Conservation (phyloP, 2,888 invertebrate genomes). For the Biston stratarius region DNA sequence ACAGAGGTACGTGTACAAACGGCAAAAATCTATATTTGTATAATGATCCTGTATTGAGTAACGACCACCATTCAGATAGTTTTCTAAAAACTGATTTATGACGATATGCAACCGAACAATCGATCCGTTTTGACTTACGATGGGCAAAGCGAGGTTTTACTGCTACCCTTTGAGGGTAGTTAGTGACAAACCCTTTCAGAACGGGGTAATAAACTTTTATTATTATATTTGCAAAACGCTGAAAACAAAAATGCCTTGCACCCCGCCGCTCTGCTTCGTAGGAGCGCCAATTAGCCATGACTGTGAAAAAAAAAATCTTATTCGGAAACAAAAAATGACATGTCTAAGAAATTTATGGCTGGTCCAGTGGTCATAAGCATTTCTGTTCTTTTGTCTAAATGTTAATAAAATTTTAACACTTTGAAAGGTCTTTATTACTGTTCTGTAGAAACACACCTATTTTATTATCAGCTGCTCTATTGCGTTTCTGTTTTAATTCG, state of each 20-base stretch:
- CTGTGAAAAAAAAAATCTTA: slow-evolving; percentile 70
- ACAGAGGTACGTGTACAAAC: slow-evolving; percentile 82
- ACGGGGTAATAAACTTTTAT: slow-evolving; percentile 85
- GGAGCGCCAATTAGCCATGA: slow-evolving; percentile 81
- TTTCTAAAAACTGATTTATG: slow-evolving; percentile 82
- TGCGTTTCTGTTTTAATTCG: slow-evolving; percentile 45
- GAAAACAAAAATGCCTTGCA: slow-evolving; percentile 71
- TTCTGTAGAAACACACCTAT: slow-evolving; percentile 58
- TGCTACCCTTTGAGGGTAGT: slow-evolving; percentile 77
- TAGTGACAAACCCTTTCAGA: slow-evolving; percentile 82
- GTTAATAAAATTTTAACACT: slow-evolving; percentile 80
- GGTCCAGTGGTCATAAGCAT: slow-evolving; percentile 65
- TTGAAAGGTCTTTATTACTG: slow-evolving; percentile 66
- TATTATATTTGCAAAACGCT: slow-evolving; percentile 83
- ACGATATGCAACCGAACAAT: slow-evolving; percentile 82
- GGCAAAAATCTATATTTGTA: slow-evolving; percentile 85
- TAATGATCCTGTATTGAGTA: slow-evolving; percentile 83
- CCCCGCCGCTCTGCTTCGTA: slow-evolving; percentile 71
- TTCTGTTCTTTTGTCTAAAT: slow-evolving; percentile 73
- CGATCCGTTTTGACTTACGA: slow-evolving; percentile 78
- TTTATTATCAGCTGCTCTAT: slow-evolving; percentile 48
- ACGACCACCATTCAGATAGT: slow-evolving; percentile 73
- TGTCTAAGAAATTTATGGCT: slow-evolving; percentile 75
- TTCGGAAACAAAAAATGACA: slow-evolving; percentile 72
- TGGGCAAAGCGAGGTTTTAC: slow-evolving; percentile 67